Evolutionary conservation across 2,888 invertebrate species (phyloP).

Genomic region (Sycophila texana): DNA sequence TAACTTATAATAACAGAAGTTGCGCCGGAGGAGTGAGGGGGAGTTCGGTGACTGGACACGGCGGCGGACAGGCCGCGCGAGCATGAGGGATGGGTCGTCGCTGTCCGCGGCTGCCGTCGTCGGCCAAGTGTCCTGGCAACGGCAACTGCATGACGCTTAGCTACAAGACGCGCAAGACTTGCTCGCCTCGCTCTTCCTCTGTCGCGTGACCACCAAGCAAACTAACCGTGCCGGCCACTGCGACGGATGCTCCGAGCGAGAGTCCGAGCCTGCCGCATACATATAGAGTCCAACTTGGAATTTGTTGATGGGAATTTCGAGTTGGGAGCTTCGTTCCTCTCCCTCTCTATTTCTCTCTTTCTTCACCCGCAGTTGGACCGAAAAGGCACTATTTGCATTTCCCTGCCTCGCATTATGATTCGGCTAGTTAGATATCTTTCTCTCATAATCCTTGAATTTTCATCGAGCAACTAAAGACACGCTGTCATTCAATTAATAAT

Average conservation of each 20-base stretch:
- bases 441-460: not conserved
- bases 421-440: not conserved
- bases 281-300: constrained; percentile 51
- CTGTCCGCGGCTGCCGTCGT: no score
- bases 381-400: constrained; percentile 45
- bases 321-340: constrained; percentile 29
- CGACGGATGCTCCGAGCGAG: constrained; percentile 41
- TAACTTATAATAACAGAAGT: constrained; percentile 76
- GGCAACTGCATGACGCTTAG: constrained; percentile 65
- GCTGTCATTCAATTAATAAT: no score
- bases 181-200: constrained; percentile 50
- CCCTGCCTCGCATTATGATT: constrained; percentile 23
- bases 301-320: constrained; percentile 57
- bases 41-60: constrained; percentile 73
- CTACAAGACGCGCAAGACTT: constrained; percentile 69
- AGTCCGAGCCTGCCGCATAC: constrained; percentile 1
- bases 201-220: constrained; percentile 65
- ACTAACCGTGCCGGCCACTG: constrained; percentile 57
- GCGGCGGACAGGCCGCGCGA: constrained; percentile 66
- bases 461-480: not conserved
- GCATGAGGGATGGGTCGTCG: constrained; percentile 74
- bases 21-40: constrained; percentile 62
- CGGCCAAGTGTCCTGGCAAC: constrained; percentile 73
- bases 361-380: constrained; percentile 25
- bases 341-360: constrained; percentile 17